Base-by-base conservation (phyloP, 2,888 invertebrate genomes). In the Chloroclystis v-ata region DNA sequence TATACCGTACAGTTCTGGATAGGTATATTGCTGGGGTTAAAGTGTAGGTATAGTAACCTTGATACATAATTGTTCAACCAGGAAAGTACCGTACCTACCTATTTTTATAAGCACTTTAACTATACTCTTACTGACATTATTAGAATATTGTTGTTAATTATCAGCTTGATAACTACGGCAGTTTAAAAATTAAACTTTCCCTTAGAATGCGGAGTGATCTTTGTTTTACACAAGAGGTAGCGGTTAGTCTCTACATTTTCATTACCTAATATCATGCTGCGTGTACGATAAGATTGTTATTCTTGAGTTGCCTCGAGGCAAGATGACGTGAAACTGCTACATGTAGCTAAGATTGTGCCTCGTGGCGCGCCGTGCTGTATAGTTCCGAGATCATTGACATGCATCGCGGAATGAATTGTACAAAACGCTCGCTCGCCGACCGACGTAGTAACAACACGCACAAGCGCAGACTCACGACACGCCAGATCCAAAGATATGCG, bases 71-170 rank as follows among this genome's bases (percentile, higher is more conserved):
- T n/a, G n/a, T n/a, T n/a, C n/a, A n/a, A n/a, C n/a, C 66, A 63
- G 65, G 60, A 61, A 60, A 58, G 81, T 82, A 81, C 70, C 80
- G 83, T 83, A 83, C 82, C 82, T 75, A 70, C 70, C 75, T 70
- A 75, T 63, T 79, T 76, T 79, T 78, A 78, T 72, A 77, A 71
- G n/a, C n/a, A n/a, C n/a, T n/a, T n/a, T n/a, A n/a, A n/a, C n/a
- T n/a, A n/a, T n/a, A n/a, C n/a, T n/a, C n/a, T n/a, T n/a, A n/a
- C n/a, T n/a, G n/a, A n/a, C n/a, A n/a, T n/a, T n/a, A n/a, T n/a
- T n/a, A n/a, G n/a, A n/a, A n/a, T n/a, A n/a, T n/a, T n/a, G n/a
- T n/a, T n/a, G n/a, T n/a, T n/a, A n/a, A n/a, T n/a, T n/a, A n/a
- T n/a, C n/a, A n/a, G n/a, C n/a, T n/a, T n/a, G n/a, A n/a, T n/a